These are phyloP conservation scores for Piprites chloris DNA, from an alignment of 2,113 vertebrate species.

Conservation along the genomic window DNA sequence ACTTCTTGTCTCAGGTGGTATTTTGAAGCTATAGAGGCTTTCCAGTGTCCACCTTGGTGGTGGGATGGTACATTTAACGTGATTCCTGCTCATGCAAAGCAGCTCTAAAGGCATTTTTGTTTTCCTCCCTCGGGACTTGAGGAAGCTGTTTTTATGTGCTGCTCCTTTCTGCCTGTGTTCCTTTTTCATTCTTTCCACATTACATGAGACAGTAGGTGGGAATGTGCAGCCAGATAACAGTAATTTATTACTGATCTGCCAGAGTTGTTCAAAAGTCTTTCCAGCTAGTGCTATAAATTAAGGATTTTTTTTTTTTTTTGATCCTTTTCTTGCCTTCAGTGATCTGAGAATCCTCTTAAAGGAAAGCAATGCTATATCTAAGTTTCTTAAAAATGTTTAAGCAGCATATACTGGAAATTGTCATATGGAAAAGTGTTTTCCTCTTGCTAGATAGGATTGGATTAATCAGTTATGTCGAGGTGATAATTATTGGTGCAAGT, in stretches of 20 bases:
- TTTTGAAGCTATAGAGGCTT: background rate
- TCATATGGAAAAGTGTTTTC: background rate
- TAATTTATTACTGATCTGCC: constrained; percentile 27
- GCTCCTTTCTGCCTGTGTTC: background rate
- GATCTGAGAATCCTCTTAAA: background rate
- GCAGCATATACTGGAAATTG: background rate
- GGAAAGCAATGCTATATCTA: background rate
- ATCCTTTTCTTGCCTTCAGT: background rate
- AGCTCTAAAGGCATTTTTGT: background rate
- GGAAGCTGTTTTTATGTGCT: background rate
- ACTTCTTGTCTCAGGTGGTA: background rate
- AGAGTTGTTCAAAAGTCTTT: background rate
- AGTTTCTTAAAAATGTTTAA: background rate
- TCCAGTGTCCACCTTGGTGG: no score
- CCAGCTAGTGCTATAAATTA: background rate
- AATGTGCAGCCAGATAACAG: constrained; percentile 4
- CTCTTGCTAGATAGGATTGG: background rate
- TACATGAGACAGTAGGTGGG: constrained; percentile 4
- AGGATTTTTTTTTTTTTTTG: background rate
- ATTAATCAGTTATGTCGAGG: background rate
- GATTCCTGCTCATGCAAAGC: background rate
- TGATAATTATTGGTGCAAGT: background rate
- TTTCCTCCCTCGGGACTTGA: background rate
- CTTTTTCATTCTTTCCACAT: constrained; percentile 37
- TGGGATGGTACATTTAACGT: background rate